These are phyloP conservation scores for Sitta carolinensis DNA, from an alignment of 2,797 vertebrate genomes.

Conservation along the genomic window DNA sequence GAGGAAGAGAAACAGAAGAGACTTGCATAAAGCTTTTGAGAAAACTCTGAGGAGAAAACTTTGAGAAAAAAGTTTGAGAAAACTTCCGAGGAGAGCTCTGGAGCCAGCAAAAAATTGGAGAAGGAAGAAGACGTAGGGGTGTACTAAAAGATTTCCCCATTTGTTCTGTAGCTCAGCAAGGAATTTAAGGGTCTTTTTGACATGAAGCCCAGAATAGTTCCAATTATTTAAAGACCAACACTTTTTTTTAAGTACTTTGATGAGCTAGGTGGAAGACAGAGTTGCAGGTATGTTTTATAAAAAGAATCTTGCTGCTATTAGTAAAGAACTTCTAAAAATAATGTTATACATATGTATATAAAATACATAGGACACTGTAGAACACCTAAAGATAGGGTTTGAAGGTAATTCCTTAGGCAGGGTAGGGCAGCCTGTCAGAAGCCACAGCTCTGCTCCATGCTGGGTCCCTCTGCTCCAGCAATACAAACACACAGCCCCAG, in stretches of 20 bases:
- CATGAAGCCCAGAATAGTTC: background rate
- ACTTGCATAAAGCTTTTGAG: background rate
- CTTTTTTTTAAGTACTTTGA: background rate
- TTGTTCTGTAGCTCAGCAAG: background rate
- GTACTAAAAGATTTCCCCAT: background rate
- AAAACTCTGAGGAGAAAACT: background rate
- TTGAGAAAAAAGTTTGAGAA: background rate
- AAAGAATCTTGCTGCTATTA: background rate
- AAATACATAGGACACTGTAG: background rate
- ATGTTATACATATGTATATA: background rate
- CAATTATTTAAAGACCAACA: background rate
- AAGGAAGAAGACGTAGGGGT: background rate
- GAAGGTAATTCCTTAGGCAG: background rate
- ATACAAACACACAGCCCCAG: background rate
- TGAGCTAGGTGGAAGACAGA: background rate
- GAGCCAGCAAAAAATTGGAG: background rate
- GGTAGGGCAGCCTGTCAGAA: background rate
- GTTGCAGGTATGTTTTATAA: background rate
- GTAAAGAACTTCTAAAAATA: constrained; percentile 17
- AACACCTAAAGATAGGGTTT: background rate
- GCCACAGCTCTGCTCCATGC: background rate
- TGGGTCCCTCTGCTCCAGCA: background rate
- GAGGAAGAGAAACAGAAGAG: background rate
- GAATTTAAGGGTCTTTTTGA: background rate
- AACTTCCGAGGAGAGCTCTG: background rate